Conservation (phyloP, 2,113 vertebrate species). For the Callorhinus ursinus region DNA sequence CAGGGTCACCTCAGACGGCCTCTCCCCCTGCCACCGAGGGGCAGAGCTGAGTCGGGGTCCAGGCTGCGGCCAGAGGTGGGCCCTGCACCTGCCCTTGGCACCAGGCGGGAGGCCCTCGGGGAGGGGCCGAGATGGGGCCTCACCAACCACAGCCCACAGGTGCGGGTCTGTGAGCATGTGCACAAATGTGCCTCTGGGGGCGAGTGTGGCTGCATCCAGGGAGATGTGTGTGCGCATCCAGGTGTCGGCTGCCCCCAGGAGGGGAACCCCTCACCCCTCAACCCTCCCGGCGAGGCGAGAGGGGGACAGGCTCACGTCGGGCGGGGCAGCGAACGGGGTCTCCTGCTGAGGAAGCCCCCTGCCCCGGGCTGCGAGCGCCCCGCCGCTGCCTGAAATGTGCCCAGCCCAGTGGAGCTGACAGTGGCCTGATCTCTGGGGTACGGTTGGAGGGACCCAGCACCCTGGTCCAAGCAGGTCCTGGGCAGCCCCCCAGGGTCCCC, state of each 20-base stretch:
- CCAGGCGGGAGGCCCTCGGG: background rate
- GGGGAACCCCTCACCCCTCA: background rate
- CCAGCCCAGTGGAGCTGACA: background rate
- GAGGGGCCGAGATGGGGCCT: background rate
- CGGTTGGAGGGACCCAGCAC: background rate
- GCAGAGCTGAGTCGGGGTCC: background rate
- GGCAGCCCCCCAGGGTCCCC: constrained; percentile 38
- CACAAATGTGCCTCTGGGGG: constrained; percentile 18
- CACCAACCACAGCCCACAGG: background rate
- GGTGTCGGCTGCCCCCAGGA: background rate
- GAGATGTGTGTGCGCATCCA: background rate
- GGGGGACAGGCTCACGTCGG: background rate
- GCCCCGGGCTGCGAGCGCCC: background rate
- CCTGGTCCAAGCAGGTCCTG: constrained; percentile 48
- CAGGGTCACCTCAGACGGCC: background rate
- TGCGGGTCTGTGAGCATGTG: background rate
- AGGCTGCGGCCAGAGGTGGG: background rate
- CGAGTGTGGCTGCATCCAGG: background rate
- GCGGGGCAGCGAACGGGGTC: background rate
- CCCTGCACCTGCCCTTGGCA: background rate
- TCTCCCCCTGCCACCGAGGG: constrained; percentile 25
- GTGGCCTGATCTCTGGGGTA: background rate
- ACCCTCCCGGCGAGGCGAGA: background rate
- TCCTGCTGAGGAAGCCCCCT: background rate
- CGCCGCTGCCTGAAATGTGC: background rate